Evolutionary conservation across 2,113 vertebrate species (phyloP).

Genomic region (Zosterops japonicus): DNA sequence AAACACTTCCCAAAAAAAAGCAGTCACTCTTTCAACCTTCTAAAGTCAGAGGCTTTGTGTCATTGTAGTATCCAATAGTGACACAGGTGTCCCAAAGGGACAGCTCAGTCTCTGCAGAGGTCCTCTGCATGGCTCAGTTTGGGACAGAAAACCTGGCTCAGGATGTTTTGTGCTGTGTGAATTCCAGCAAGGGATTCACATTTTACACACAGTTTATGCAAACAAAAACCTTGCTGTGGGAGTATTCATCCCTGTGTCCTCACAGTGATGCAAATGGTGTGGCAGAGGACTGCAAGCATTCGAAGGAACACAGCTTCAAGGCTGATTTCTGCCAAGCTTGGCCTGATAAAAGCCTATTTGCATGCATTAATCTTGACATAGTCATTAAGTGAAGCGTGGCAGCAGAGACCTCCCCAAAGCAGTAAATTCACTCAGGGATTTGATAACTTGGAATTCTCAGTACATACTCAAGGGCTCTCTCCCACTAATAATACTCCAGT

Average conservation of each 20-base stretch:
- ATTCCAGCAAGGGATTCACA: not conserved
- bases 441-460: not conserved
- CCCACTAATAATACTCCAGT: not conserved
- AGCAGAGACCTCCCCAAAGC: not conserved
- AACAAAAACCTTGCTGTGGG: not conserved
- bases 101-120: not conserved
- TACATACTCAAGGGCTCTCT: not conserved
- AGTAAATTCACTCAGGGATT: not conserved
- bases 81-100: not conserved
- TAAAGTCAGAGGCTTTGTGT: no score
- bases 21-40: no score
- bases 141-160: not conserved
- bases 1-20: no score
- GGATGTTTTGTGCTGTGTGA: not conserved
- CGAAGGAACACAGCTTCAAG: not conserved
- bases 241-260: accelerated
- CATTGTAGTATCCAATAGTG: no score
- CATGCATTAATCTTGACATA: not conserved
- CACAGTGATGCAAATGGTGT: accelerated
- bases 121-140: not conserved
- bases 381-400: not conserved
- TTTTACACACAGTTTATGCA: not conserved
- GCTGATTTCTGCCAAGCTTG: not conserved
- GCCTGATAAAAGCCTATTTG: not conserved
- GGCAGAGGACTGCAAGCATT: not conserved